Evolutionary conservation across 2,113 vertebrate genomes (phyloP), one percentile per base, ranked within the genome.

Genomic region (Mystacornis crossleyi): DNA sequence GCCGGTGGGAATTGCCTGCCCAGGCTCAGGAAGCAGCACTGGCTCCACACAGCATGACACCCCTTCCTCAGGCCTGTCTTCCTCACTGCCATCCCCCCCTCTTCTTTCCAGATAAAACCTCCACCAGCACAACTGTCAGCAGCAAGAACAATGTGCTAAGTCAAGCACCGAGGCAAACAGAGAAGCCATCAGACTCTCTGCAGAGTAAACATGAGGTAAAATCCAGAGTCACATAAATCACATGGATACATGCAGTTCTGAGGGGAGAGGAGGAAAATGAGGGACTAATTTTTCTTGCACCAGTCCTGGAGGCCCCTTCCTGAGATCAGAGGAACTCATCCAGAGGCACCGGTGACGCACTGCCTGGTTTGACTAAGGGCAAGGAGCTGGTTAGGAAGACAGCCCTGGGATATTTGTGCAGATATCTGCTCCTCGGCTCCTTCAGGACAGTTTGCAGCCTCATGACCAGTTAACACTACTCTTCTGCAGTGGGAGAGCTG

Each of bases 171-270:
- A 85, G 51, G 70, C 90, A 90, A 87, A 64, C 92, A 82, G 79
- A 93, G 93, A 71, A 89, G 70, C 61, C 87, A 87, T 78, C 86
- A 88, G 82, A 74, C 71, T 88, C 85, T 92, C 61, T 0, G 0
- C 70, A 64, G 87, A 81, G 85, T 65, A 82, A 95, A 89, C 77
- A 87, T 3, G n/a, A 94, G 73, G 72, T 91, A 33, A 94, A 94
- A 81, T 71, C 57, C 33, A 2, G 57, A 94, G 87, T 71, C 77
- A 47, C 87, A 95, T 96, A 96, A 94, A 96, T 97, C 84, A 94
- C 11, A 0, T 0, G 4, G 78, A 79, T 81, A 31, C 72, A 42
- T 3, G 55, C 8, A 2, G 73, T 66, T 79, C 90, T 71, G 60
- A 26, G 60, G 38, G 12, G 10, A 86, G n/a, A 75, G 65, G 26